These are phyloP conservation scores for Eupithecia abbreviata DNA, from an alignment of 2,888 invertebrate genomes.

Conservation along the genomic window DNA sequence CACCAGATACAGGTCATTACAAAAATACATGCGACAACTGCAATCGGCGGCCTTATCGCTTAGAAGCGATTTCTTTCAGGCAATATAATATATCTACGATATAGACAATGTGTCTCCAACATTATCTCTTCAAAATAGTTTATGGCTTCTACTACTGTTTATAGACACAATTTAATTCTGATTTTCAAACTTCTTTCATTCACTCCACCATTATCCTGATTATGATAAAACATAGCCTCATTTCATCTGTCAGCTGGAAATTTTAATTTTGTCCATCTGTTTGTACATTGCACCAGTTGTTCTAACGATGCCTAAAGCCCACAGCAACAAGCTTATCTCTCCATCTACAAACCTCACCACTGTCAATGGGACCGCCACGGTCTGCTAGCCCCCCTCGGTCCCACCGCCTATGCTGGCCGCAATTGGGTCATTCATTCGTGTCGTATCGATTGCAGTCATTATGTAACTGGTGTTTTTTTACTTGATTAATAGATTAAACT, in stretches of 20 bases:
- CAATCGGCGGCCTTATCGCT: too few relatives aligned
- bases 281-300: not conserved
- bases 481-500: conserved; percentile 11
- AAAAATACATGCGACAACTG: too few relatives aligned
- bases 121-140: too few relatives aligned
- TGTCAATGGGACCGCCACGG: conserved; percentile 1
- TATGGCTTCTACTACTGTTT: too few relatives aligned
- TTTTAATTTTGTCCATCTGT: not conserved
- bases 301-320: not conserved
- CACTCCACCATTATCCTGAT: not conserved
- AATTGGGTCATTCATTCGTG: conserved; percentile 8
- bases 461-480: conserved; percentile 12
- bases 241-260: not conserved
- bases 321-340: not conserved
- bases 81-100: too few relatives aligned
- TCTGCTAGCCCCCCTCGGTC: not conserved
- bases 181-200: not conserved
- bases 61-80: too few relatives aligned
- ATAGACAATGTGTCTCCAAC: too few relatives aligned
- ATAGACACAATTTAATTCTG: not conserved
- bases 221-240: not conserved
- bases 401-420: not conserved
- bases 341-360: not conserved
- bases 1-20: too few relatives aligned
- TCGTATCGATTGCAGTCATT: conserved; percentile 9